phyloP scores from a whole-genome alignment of 2,113 vertebrate genomes.

The Lamprotornis superbus region DNA sequence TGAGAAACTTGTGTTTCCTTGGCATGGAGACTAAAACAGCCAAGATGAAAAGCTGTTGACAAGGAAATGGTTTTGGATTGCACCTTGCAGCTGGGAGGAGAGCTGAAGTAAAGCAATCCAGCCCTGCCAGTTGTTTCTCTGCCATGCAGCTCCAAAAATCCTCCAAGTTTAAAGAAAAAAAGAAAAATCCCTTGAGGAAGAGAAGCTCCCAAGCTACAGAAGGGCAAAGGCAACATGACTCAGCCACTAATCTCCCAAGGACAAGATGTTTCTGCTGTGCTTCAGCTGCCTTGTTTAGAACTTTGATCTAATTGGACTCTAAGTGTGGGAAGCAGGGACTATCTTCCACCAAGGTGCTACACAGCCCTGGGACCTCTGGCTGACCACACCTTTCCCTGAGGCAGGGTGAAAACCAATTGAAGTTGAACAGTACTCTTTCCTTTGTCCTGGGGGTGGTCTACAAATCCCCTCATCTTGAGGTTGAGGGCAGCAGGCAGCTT shows the following conservation, averaged over 20 bases:
- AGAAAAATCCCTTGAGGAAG: neutral
- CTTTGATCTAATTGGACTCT: neutral
- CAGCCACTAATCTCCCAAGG: neutral
- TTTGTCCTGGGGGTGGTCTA: neutral
- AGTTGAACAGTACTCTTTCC: neutral
- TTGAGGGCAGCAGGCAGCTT: neutral
- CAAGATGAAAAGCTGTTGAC: neutral
- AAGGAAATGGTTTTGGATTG: neutral
- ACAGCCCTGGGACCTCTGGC: neutral
- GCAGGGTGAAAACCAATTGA: neutral
- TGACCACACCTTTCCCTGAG: neutral
- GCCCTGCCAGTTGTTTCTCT: neutral
- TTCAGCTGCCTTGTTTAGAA: neutral
- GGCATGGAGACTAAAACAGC: neutral
- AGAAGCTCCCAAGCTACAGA: neutral
- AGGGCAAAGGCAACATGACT: neutral
- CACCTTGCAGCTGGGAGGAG: neutral
- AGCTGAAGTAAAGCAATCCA: neutral
- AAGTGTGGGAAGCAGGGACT: neutral
- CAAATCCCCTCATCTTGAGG: neutral
- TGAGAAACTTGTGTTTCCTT: neutral
- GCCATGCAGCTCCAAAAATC: neutral
- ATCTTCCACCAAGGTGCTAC: fast-evolving
- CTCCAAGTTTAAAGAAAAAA: neutral
- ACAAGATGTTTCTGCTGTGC: neutral